Conservation (phyloP, 2,113 vertebrate species). For the Lanius ludovicianus region DNA sequence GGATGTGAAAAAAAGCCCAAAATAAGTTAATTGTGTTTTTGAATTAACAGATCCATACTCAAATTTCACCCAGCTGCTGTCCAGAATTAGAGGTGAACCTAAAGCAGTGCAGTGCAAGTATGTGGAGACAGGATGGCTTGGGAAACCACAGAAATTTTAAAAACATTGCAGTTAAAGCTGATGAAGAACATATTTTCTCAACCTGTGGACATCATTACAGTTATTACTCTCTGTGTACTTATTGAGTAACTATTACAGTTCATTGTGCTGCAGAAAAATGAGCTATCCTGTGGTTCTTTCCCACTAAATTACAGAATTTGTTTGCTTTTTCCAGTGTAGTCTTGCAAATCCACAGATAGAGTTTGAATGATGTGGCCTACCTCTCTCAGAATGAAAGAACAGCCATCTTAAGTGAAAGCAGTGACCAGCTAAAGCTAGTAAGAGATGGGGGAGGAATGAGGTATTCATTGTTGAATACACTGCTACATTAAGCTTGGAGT, state of each 20-base stretch:
- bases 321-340: background rate
- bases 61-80: background rate
- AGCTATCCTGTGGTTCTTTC: background rate
- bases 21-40: background rate
- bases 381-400: background rate
- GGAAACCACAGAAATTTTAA: background rate
- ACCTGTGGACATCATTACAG: background rate
- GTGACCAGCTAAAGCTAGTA: background rate
- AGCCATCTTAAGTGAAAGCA: background rate
- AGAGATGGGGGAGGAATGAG: background rate
- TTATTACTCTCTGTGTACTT: background rate
- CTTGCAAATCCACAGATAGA: background rate
- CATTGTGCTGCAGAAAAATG: background rate
- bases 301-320: background rate
- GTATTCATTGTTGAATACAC: background rate
- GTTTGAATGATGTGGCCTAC: background rate
- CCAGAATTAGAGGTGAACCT: background rate
- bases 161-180: background rate
- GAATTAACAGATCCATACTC: background rate
- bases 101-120: background rate
- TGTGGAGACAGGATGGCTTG: background rate
- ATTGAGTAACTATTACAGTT: background rate
- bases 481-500: background rate
- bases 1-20: background rate
- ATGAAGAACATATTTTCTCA: background rate